Evolutionary conservation across 2,888 invertebrate genomes (phyloP).

Genomic region (Tipula confusa): DNA sequence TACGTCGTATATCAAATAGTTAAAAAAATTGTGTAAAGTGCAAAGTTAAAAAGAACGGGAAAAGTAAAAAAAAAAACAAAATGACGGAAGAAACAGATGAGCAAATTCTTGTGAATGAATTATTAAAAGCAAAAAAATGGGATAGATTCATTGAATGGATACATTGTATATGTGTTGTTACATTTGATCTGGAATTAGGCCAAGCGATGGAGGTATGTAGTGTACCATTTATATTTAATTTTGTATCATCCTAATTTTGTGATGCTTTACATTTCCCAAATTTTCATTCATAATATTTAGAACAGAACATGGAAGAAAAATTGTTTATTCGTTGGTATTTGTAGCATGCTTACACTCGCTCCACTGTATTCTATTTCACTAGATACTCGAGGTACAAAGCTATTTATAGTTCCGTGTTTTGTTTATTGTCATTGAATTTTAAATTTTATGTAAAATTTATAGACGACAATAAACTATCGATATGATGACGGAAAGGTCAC

Average conservation of each 20-base stretch:
- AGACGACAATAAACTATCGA: too few species aligned
- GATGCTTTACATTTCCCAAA: background rate
- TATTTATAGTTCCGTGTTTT: background rate
- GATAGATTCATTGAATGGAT: conserved; percentile 87
- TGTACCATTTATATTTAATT: conserved; percentile 12
- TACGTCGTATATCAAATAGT: background rate
- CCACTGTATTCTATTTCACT: background rate
- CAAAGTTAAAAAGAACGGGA: background rate
- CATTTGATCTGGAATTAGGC: conserved; percentile 96
- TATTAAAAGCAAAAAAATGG: conserved; percentile 51
- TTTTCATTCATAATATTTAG: background rate
- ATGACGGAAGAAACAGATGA: background rate
- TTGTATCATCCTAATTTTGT: conserved; percentile 50
- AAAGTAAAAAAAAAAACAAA: background rate
- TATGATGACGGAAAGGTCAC: background rate
- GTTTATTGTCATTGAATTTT: background rate
- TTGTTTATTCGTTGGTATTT: background rate
- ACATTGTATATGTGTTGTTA: conserved; percentile 96
- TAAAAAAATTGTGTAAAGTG: background rate
- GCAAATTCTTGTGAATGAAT: conserved; percentile 27
- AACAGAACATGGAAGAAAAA: too few species aligned
- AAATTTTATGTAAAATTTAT: background rate
- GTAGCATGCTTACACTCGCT: background rate
- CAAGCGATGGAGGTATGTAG: conserved; percentile 86
- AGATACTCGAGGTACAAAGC: too few species aligned